phyloP scores from a whole-genome alignment of 2,888 invertebrate species.

The Molorchus minor region DNA sequence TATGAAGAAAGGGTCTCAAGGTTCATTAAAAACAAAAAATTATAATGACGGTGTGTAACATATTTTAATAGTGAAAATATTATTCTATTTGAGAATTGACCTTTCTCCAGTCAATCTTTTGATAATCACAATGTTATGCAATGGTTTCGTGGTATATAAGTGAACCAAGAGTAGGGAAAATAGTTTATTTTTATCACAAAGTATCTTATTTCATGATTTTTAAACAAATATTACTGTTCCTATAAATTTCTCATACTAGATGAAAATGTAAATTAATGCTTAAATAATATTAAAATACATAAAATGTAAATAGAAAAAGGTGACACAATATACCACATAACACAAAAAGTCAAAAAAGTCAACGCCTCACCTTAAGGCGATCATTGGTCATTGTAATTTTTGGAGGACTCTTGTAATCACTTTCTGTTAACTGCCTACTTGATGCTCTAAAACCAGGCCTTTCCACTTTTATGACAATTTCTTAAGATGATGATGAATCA shows the following conservation, averaged over 20 bases:
- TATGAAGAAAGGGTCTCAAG: too few species aligned
- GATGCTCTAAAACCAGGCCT: conserved; percentile 51
- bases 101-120: too few species aligned
- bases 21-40: too few species aligned
- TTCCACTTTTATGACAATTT: conserved; percentile 33
- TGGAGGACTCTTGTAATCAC: conserved; percentile 54
- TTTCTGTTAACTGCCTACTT: conserved; percentile 35
- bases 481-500: conserved; percentile 35
- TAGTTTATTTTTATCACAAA: conserved; percentile 22
- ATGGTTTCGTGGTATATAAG: too few species aligned
- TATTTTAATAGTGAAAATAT: too few species aligned
- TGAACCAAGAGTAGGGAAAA: conserved; percentile 4
- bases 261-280: conserved; percentile 9
- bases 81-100: too few species aligned
- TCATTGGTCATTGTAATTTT: conserved; percentile 51
- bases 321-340: not conserved
- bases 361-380: conserved; percentile 10
- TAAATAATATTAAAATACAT: conserved; percentile 15
- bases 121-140: too few species aligned
- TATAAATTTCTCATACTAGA: conserved; percentile 5
- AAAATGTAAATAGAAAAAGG: conserved; percentile 14
- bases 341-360: not conserved
- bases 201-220: conserved; percentile 10
- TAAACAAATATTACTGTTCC: not conserved
- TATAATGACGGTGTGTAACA: too few species aligned